Evolutionary conservation across 2,888 invertebrate species (phyloP), one percentile per base, ranked within the genome.

Genomic region (Thereva nobilitata): DNA sequence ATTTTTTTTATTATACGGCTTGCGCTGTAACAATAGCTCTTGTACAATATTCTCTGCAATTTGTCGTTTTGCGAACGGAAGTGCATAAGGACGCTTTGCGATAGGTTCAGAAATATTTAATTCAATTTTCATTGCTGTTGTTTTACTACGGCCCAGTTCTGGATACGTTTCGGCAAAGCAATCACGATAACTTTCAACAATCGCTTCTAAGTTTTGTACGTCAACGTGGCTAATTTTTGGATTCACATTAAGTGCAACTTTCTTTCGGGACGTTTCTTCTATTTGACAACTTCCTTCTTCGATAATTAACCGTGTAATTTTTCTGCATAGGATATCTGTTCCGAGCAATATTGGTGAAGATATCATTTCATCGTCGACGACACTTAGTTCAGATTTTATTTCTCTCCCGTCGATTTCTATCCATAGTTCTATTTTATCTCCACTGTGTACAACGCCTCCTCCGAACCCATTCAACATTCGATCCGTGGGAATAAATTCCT

Each of bases 281-380:
- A 47, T 7, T 53, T 41, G 34, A 9, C 10, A 53, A 9, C 42
- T 50, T 6, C 44, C 50, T 12, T 53, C 41, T 12, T 64, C 54
- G 10, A 64, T n/a, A n/a, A n/a, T 64, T 5, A 64, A 7, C 6
- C 38, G 35, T 12, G 35, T 55, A 7, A 10, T 40, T 3, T 10
- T 23, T 12, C 5, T 5, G 55, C 55, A 65, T 37, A 55, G 34
- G n/a, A 65, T n/a, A 10, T 65, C 65, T 37, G 55, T 7, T 9
- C 65, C 65, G 3, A 65, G 12, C 5, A 65, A n/a, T 23, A 65
- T 12, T 5, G 45, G 12, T 40, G 47, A 4, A 2, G 12, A 6
- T 6, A 65, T 65, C 12, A 47, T 10, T 45, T 55, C 35, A 9
- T 64, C 55, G 7, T 65, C 45, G 1, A 65, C 65, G 7, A 65